Evolutionary conservation across 2,888 invertebrate species (phyloP), one percentile per base, ranked within the genome.

Genomic region (Ptychoptera contaminata): DNA sequence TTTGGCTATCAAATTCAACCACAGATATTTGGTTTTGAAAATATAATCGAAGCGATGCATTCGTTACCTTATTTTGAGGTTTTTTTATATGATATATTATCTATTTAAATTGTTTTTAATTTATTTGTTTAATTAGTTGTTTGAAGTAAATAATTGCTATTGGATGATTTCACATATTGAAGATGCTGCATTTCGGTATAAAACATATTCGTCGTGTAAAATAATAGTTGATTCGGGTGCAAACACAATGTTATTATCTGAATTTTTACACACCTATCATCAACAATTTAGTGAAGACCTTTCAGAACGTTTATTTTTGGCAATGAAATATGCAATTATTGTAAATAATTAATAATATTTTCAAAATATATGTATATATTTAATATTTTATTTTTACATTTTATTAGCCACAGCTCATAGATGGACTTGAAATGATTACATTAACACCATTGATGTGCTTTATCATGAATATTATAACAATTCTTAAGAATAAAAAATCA

Each of bases 1-100:
- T 65, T 52, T 44, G 66, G 66, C n/a, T 66, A 66, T 48, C 62
- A 65, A 49, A 62, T 66, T 46, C 57, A 55, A 46, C 56, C 64
- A 3, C 58, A 61, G 44, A 58, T 61, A 1, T 48, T 66, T 45
- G 66, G 66, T 0, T 57, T 55, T 9, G 48, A 52, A 6, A 56
- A 59, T 31, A 60, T 65, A 39, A 43, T 49, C 3, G 54, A 56
- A 12, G 63, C 60, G 10, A 52, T 66, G 1, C 56, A 58, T 11
- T 39, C 55, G 14, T 45, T 65, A 46, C 66, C 66, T 2, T 65
- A 59, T 49, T 55, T 66, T 7, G 66, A 66, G 55, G 58, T 64
- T 23, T 38, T 16, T 23, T 29, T 2, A 15, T 9, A 3, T 38
- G 16, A 11, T n/a, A 6, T 8, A 38, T 29, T 38, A 38, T 4